Evolutionary conservation across 2,113 vertebrate genomes (phyloP), one percentile per base, ranked within the genome.

Genomic region (Mus pahari): DNA sequence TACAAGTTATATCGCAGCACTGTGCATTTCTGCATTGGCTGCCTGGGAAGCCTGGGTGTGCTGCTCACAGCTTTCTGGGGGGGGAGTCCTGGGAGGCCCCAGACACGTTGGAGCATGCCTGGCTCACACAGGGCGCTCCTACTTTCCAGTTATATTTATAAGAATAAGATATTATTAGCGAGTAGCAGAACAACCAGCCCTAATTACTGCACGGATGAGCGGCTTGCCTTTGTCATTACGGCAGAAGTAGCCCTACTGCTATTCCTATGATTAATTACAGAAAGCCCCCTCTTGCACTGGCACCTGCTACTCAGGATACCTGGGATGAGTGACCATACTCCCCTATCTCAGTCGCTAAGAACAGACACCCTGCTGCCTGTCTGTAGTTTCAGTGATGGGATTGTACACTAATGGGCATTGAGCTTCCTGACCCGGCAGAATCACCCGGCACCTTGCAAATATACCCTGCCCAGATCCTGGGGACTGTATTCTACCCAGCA

Each of bases 191-290:
- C 45, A 93, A 74, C 78, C 96, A 92, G 55, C 0, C 0, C 36
- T 77, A 87, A 97, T 96, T 86, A 77, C 81, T 84, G 33, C 83
- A 97, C 60, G 8, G 22, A 58, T 91, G 82, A 93, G 55, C 55
- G 48, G 62, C 58, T 89, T 84, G 73, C 82, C 64, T 93, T 66
- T 96, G 86, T 97, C 75, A 77, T 88, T 91, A 94, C 79, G 50
- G 42, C 90, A 5, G 50, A 81, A 89, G n/a, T 74, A 82, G 68
- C 92, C 92, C 55, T 48, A 62, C 86, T 90, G 39, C 22, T 97
- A 92, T 96, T 75, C 16, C 84, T 89, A 71, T 55, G 74, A 50
- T 97, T 95, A 95, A 97, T 91, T 96, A 68, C 78, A 89, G 97
- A 94, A 50, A 89, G 70, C 36, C 31, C 39, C 22, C 10, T 73